phyloP scores from a whole-genome alignment of 2,113 vertebrate genomes.

The Phylloscopus trochiloides region DNA sequence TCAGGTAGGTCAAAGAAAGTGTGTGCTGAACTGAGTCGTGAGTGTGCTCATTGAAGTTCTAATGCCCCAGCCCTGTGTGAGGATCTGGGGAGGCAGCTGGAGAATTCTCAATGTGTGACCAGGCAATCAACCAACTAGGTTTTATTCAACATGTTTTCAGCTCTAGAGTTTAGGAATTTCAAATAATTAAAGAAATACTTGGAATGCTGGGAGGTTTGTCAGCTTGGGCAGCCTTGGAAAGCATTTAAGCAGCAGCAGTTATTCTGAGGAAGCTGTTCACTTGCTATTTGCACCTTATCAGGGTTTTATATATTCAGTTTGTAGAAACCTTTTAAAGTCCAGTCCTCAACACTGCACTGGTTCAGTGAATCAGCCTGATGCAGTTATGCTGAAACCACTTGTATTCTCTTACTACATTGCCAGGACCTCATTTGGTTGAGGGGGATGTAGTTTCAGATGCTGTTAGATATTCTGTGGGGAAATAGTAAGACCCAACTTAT shows the following conservation, averaged over 20 bases:
- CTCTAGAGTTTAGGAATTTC: neutral
- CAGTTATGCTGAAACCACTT: neutral
- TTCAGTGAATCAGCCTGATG: neutral
- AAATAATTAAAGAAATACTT: neutral
- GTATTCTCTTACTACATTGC: neutral
- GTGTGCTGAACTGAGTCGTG: neutral
- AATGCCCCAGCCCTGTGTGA: accelerated
- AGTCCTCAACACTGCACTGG: neutral
- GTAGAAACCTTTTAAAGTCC: neutral
- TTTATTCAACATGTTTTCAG: neutral
- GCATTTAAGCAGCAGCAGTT: neutral
- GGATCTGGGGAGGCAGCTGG: neutral
- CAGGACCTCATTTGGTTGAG: neutral
- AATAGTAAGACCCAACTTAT: neutral
- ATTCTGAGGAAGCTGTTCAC: neutral
- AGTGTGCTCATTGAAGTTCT: neutral
- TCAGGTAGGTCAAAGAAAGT: slow-evolving; percentile 77
- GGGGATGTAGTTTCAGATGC: neutral
- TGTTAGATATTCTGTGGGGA: neutral
- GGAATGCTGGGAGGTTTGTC: neutral
- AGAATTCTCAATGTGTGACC: neutral
- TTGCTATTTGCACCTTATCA: neutral
- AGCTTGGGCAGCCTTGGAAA: neutral
- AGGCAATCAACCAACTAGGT: neutral
- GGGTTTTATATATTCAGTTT: neutral